phyloP scores from a whole-genome alignment of 2,797 vertebrate species.

The Bryconaethiops microstoma region DNA sequence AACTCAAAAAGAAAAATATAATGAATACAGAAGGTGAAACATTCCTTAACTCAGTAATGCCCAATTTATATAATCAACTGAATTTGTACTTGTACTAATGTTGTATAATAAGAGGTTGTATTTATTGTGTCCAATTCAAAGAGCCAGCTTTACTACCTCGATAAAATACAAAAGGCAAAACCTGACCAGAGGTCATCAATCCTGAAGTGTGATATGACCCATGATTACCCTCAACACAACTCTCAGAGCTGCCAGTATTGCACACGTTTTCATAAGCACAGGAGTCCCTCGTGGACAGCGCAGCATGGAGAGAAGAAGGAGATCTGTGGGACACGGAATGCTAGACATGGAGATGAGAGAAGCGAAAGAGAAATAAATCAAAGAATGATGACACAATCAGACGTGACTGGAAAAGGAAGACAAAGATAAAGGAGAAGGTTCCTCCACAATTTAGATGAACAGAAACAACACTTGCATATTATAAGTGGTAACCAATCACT shows the following conservation, averaged over 20 bases:
- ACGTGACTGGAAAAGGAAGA: neutral
- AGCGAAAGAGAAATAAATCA: neutral
- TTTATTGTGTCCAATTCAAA: conserved; percentile 32
- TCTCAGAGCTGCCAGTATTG: neutral
- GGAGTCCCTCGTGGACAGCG: conserved; percentile 40
- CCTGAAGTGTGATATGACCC: neutral
- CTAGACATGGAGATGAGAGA: neutral
- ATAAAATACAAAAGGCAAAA: neutral
- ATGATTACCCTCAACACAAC: neutral
- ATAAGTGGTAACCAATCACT: neutral
- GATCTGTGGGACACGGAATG: neutral
- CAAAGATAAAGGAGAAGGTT: neutral
- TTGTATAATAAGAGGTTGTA: conserved; percentile 5
- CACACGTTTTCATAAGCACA: conserved; percentile 18
- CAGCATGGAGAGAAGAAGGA: conserved; percentile 15
- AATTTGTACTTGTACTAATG: neutral
- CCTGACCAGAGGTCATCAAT: neutral
- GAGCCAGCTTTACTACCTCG: neutral
- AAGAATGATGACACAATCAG: neutral
- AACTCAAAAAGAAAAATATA: neutral
- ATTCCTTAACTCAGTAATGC: neutral
- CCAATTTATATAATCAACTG: conserved; percentile 4
- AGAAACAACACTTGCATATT: conserved; percentile 12
- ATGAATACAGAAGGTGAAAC: neutral
- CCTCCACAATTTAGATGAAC: neutral